phyloP scores from a whole-genome alignment of 2,113 vertebrate species.

The Boleophthalmus pectinirostris region DNA sequence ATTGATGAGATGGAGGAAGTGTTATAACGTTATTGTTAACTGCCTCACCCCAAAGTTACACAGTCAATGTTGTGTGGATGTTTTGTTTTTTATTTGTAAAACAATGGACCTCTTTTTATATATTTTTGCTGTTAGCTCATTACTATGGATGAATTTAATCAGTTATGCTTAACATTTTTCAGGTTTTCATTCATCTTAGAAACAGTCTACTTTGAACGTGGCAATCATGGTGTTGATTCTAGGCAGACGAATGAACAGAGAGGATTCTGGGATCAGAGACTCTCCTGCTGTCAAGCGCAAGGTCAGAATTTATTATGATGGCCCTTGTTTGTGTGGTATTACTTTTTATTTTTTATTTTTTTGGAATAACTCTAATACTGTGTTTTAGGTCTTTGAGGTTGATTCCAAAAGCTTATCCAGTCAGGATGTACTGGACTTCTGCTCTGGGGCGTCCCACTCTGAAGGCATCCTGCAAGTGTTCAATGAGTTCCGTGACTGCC shows the following conservation, averaged over 20 bases:
- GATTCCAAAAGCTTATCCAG: slow-evolving; percentile 86
- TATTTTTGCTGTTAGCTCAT: not conserved
- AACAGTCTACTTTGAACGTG: slow-evolving; percentile 60
- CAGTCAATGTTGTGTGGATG: slow-evolving; percentile 11
- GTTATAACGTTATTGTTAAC: not conserved
- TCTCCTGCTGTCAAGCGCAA: slow-evolving; percentile 97
- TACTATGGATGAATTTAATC: not conserved
- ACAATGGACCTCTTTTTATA: not conserved
- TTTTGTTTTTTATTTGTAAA: slow-evolving; percentile 25
- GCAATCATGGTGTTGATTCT: slow-evolving; percentile 97
- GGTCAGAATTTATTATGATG: slow-evolving; percentile 61
- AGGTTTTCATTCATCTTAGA: slow-evolving; percentile 32
- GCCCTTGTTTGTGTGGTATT: not conserved
- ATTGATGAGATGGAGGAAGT: slow-evolving; percentile 23
- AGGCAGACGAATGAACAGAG: slow-evolving; percentile 93
- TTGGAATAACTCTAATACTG: not conserved
- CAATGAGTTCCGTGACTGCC: slow-evolving; percentile 93
- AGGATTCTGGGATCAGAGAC: slow-evolving; percentile 89
- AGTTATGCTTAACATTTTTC: not conserved
- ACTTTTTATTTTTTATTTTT: no score
- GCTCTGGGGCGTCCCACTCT: slow-evolving; percentile 89
- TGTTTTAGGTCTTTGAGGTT: slow-evolving; percentile 89
- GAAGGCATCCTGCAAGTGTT: slow-evolving; percentile 96
- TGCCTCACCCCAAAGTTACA: not conserved
- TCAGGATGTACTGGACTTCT: slow-evolving; percentile 93